A percentile compares a stretch with the other conserved stretches of the same genome.
Conservation (phyloP, 2,888 invertebrate species). For the Augochlorella aurata region DNA sequence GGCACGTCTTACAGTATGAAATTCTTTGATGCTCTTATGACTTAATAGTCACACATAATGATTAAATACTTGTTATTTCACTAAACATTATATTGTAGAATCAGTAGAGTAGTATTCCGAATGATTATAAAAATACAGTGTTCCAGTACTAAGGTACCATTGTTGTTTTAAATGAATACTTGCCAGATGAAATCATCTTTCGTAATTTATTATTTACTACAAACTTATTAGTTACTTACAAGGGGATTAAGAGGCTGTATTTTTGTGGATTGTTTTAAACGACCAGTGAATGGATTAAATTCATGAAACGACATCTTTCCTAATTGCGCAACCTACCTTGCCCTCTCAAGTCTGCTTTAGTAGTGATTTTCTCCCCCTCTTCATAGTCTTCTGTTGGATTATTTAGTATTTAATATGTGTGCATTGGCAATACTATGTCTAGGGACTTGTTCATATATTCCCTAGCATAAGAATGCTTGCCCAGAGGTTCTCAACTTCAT, state of each 20-base stretch:
- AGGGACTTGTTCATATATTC: not conserved
- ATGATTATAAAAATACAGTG: not conserved
- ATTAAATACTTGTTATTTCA: not conserved
- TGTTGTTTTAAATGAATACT: not conserved
- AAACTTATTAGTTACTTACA: conserved; percentile 39
- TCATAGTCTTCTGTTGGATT: not conserved
- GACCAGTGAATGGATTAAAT: conserved; percentile 65
- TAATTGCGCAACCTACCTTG: conserved; percentile 46
- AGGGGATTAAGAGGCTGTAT: conserved; percentile 65
- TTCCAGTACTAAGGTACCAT: not conserved
- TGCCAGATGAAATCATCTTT: not conserved
- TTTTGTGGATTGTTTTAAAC: conserved; percentile 56
- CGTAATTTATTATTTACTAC: not conserved
- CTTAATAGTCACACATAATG: not conserved
- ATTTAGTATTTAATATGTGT: not conserved
- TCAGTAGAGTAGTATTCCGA: not conserved
- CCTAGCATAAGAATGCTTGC: not conserved
- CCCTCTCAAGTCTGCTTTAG: not conserved
- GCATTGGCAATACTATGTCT: not conserved
- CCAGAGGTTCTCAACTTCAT: conserved; percentile 2
- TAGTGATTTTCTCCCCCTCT: conserved; percentile 14
- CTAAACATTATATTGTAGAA: not conserved
- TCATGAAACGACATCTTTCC: conserved; percentile 66
- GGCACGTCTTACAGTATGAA: not conserved
- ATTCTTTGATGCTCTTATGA: not conserved